Evolutionary conservation across 2,888 invertebrate species (phyloP), one percentile per base, ranked within the genome.

Genomic region (Lordiphosa fenestrarum): DNA sequence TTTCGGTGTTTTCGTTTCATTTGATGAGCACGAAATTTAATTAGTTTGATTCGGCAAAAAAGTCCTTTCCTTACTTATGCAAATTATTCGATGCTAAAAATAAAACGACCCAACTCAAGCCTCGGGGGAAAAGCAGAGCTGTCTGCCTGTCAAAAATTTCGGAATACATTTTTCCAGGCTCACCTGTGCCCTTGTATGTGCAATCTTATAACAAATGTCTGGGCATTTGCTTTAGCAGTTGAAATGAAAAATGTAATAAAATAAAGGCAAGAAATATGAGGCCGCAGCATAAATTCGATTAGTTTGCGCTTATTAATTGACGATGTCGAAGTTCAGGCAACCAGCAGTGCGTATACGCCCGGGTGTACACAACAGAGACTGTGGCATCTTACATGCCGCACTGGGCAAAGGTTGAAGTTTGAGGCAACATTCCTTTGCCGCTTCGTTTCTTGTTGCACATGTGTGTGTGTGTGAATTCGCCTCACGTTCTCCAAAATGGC

Each of bases 401-500:
- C 46, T 67, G 57, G 50, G 13, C 71, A 60, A 55, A 57, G 38
- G 23, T 36, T 39, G 21, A 13, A 36, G 40, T 37, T 30, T 33
- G 52, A 13, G 25, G 39, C 36, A 54, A 37, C 55, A 46, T 38
- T 49, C 51, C 37, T 38, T 19, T 23, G 21, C 35, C n/a, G 52
- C 30, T 47, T 15, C 41, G 41, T 23, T 38, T 57, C 51, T 53
- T 59, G 57, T 60, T 66, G 63, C 66, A 67, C 56, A 62, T 65
- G 53, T 42, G 12, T 30, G 47, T 65, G 40, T 65, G 61, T 51
- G 59, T 50, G 44, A 73, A 80, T 84, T 77, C 80, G 59, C 63
- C 77, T 72, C 80, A 80, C 80, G 80, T 80, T 74, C 77, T 49
- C 15, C 53, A 66, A 71, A 81, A 84, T 69, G 74, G 74, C 57